phyloP scores from a whole-genome alignment of 2,797 vertebrate species.

The Thaleichthys pacificus region DNA sequence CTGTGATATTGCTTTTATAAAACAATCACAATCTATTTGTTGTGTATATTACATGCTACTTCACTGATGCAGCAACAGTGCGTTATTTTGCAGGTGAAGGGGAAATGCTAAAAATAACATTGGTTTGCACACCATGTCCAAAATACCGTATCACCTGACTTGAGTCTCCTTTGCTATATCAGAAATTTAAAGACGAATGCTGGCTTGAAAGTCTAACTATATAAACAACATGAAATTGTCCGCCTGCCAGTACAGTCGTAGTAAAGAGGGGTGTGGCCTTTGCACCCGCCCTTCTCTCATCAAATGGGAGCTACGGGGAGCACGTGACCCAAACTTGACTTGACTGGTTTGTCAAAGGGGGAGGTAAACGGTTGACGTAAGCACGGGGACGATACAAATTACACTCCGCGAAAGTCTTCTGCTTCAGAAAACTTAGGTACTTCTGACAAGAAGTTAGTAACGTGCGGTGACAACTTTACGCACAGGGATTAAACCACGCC shows the following conservation, averaged over 20 bases:
- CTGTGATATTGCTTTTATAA: not conserved
- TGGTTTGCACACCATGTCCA: not conserved
- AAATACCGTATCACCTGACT: not conserved
- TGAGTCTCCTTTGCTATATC: not conserved
- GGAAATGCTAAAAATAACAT: slow-evolving; percentile 1
- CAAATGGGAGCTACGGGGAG: slow-evolving; percentile 63
- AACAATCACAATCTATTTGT: not conserved
- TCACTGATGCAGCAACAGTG: not conserved
- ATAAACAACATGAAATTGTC: slow-evolving; percentile 62
- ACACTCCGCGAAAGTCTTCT: slow-evolving; percentile 56
- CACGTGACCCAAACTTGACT: slow-evolving; percentile 65
- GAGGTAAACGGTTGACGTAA: slow-evolving; percentile 74
- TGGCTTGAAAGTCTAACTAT: slow-evolving; percentile 15
- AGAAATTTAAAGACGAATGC: not conserved
- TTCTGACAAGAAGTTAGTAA: slow-evolving; percentile 29
- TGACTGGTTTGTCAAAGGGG: slow-evolving; percentile 73
- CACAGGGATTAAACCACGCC: slow-evolving; percentile 12
- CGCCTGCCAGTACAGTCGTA: slow-evolving; percentile 62
- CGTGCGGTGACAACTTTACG: not conserved
- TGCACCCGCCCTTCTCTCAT: slow-evolving; percentile 62
- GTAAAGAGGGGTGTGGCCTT: slow-evolving; percentile 62
- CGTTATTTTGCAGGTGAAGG: not conserved
- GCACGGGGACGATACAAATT: slow-evolving; percentile 69
- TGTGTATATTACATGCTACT: not conserved
- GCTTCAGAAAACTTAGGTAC: slow-evolving; percentile 60